Evolutionary conservation across 2,113 vertebrate genomes (phyloP), one percentile per base, ranked within the genome.

Genomic region (Orcinus orca): DNA sequence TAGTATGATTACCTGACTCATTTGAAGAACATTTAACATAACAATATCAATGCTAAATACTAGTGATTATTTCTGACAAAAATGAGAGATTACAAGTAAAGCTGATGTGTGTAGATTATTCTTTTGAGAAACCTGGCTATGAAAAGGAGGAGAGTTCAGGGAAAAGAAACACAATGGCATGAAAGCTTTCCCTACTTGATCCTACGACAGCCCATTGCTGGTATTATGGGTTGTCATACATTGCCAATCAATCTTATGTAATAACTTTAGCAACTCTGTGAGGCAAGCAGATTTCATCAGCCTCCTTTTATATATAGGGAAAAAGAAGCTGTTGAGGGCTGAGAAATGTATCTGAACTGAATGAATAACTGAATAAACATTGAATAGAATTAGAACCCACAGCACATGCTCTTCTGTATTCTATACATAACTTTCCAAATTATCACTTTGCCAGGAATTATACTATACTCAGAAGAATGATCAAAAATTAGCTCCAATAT

Each of bases 61-160:
- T 31, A 73, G 14, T 65, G 29, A 23, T 36, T 44, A 50, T 41
- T 77, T 76, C 47, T 65, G 38, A 55, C 20, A 90, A 94, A 60
- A 94, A 25, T 38, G 68, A 79, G 58, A 95, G 58, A 88, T 62
- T 60, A 95, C 88, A 70, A 84, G 44, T 76, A 29, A 89, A 81
- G 71, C 47, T 71, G 38, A 13, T 65, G 36, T 79, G 5, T 73
- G 33, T 1, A 77, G 29, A 55, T 88, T 71, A 47, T 33, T 92
- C 33, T 88, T 68, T 21, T 33, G 44, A 67, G 87, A 90, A 93
- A 93, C 15, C 6, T n/a, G 44, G 86, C 79, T 80, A 47, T 36
- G 20, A 84, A 89, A 73, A 73, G 68, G 58, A 65, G 68, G 63
- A 71, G 62, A 47, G 29, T 63, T 65, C 50, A 73, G 21, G 67